phyloP scores from a whole-genome alignment of 2,888 invertebrate species.

The Drosophila tanythrix region DNA sequence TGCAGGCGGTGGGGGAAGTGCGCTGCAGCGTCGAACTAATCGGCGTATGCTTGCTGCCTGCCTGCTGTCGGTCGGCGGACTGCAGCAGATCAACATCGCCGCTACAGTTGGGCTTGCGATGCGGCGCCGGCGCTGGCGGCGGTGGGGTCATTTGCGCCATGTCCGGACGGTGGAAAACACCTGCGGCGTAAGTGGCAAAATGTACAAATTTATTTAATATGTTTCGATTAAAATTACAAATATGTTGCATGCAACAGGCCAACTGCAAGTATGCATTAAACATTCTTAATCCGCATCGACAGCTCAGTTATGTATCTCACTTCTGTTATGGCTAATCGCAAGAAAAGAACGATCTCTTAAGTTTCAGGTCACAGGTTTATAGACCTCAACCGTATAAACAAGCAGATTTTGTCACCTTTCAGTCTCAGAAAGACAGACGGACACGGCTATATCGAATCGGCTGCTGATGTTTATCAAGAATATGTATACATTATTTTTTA shows the following conservation, averaged over 20 bases:
- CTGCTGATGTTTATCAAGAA: background rate
- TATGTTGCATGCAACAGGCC: background rate
- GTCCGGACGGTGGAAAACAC: conserved; percentile 84
- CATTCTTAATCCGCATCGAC: background rate
- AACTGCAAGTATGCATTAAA: background rate
- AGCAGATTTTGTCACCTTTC: background rate
- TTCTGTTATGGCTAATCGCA: background rate
- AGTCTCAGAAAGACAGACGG: background rate
- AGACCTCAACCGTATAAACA: background rate
- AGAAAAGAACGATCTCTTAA: background rate
- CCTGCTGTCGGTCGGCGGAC: conserved; percentile 7
- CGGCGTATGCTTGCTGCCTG: conserved; percentile 47
- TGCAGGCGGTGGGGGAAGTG: conserved; percentile 57
- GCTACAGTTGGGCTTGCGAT: conserved; percentile 86
- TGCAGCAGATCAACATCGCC: conserved; percentile 64
- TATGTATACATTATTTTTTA: background rate
- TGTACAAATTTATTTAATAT: background rate
- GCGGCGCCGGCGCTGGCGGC: conserved; percentile 91
- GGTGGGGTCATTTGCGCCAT: conserved; percentile 88
- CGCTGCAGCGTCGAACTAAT: conserved; percentile 62
- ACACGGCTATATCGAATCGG: background rate
- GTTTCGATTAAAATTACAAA: background rate
- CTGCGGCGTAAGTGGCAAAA: conserved; percentile 48
- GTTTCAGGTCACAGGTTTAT: background rate
- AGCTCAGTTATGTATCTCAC: background rate